Percentiles rank a stretch among this genome's conserved stretches.
Evolutionary conservation across 2,888 invertebrate species (phyloP).

Genomic region (Lamproptera curius): DNA sequence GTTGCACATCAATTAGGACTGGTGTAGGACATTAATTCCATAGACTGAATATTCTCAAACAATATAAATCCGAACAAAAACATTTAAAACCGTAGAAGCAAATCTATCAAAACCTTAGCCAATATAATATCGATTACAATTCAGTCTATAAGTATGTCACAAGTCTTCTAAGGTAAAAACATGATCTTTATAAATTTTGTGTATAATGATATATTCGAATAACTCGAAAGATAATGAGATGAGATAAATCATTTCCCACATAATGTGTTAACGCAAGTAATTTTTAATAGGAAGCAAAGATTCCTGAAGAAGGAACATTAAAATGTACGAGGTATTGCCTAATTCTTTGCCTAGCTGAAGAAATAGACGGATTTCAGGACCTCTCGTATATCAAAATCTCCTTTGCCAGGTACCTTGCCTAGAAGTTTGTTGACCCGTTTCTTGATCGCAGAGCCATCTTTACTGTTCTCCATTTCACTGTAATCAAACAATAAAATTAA

Average conservation of each 20-base stretch:
- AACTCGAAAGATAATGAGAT: no score
- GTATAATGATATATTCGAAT: no score
- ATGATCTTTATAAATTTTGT: no score
- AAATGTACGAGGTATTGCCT: no score
- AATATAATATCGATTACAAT: constrained; percentile 5
- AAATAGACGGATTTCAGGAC: constrained; percentile 90
- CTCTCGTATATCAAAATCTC: constrained; percentile 85
- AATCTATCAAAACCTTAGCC: constrained; percentile 7
- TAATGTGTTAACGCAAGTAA: no score
- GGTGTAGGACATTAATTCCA: no score
- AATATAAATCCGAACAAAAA: background rate
- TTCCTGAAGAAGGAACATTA: no score
- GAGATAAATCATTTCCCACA: no score
- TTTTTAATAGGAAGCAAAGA: no score
- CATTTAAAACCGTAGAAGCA: background rate
- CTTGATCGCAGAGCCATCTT: constrained; percentile 75
- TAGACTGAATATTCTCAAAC: background rate
- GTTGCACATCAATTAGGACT: no score
- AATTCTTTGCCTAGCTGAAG: constrained; percentile 90
- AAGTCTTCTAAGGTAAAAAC: no score
- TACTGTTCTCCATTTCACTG: constrained; percentile 69
- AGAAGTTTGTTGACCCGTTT: constrained; percentile 80
- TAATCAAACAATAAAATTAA: constrained; percentile 30
- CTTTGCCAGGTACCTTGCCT: constrained; percentile 83
- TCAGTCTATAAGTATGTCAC: constrained; percentile 10